Conservation (phyloP, 2,113 vertebrate species). For the Triplophysa dalaica region DNA sequence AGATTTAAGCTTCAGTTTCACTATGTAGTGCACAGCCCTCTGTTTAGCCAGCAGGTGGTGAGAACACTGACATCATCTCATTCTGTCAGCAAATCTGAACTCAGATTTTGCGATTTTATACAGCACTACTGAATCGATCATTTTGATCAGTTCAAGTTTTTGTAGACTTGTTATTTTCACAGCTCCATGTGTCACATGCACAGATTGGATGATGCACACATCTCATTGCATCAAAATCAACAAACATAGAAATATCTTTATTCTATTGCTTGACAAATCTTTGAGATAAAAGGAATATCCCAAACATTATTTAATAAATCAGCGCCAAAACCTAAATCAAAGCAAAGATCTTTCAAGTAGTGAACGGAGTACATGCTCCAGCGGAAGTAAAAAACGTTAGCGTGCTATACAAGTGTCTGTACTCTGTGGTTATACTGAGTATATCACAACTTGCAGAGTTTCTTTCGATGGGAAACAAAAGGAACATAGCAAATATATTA, state of each 20-base stretch:
- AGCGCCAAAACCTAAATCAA: neutral
- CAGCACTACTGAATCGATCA: neutral
- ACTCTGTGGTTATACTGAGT: neutral
- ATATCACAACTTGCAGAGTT: neutral
- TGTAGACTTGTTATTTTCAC: neutral
- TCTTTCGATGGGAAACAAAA: neutral
- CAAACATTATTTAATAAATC: neutral
- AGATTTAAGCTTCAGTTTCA: conserved; percentile 18
- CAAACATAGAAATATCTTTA: neutral
- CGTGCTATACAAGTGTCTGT: neutral
- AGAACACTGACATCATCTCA: conserved; percentile 25
- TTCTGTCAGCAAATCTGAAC: conserved; percentile 22
- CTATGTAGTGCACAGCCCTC: conserved; percentile 1
- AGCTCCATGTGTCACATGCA: neutral
- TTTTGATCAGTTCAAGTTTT: neutral
- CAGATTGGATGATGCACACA: neutral
- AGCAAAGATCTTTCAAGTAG: neutral
- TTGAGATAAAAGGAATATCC: too few relatives aligned
- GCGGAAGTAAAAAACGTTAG: too few relatives aligned
- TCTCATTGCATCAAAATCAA: neutral
- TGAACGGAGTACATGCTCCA: too few relatives aligned
- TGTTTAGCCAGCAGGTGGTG: conserved; percentile 13
- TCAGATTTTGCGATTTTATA: conserved; percentile 1
- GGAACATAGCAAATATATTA: neutral
- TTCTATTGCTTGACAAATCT: neutral